These are phyloP conservation scores for Apis florea DNA, from an alignment of 1,140 invertebrate species.

Conservation along the genomic window DNA sequence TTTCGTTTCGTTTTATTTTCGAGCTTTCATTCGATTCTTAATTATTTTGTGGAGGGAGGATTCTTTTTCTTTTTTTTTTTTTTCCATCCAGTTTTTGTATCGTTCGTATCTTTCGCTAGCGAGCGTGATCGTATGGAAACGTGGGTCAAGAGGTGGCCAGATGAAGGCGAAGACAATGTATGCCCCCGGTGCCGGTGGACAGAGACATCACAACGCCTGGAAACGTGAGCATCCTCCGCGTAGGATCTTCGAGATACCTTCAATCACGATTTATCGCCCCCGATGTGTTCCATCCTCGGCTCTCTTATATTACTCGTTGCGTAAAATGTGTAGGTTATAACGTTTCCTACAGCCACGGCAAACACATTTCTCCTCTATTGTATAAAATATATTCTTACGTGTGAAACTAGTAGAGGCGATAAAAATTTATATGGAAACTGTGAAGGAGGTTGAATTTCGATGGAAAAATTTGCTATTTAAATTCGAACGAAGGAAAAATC, in stretches of 20 bases:
- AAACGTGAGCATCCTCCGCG: slow-evolving; percentile 34
- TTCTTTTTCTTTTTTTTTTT: too few relatives aligned
- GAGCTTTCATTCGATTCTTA: too few relatives aligned
- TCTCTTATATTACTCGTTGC: background rate
- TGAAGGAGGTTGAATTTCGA: background rate
- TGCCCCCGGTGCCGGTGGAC: slow-evolving; percentile 50
- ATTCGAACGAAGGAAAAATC: too few relatives aligned
- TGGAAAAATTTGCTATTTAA: too few relatives aligned
- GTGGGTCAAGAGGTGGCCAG: slow-evolving; percentile 66
- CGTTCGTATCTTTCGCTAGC: slow-evolving; percentile 18
- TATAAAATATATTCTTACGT: too few relatives aligned
- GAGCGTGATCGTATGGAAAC: slow-evolving; percentile 67
- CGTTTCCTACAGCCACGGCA: too few relatives aligned
- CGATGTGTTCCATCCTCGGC: slow-evolving; percentile 26
- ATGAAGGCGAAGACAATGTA: slow-evolving; percentile 71
- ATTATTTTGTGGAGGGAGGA: too few relatives aligned
- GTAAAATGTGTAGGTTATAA: background rate
- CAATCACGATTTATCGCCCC: slow-evolving; percentile 70
- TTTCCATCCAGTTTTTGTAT: background rate
- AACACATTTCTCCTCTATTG: too few relatives aligned
- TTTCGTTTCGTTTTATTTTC: too few relatives aligned
- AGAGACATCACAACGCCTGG: slow-evolving; percentile 65
- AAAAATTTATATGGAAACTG: background rate
- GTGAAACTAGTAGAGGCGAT: too few relatives aligned
- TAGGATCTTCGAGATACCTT: slow-evolving; percentile 57